A percentile compares a stretch with the other conserved stretches of the same genome.
These are phyloP conservation scores for Charanyca ferruginea DNA, from an alignment of 2,888 invertebrate genomes.

Conservation along the genomic window DNA sequence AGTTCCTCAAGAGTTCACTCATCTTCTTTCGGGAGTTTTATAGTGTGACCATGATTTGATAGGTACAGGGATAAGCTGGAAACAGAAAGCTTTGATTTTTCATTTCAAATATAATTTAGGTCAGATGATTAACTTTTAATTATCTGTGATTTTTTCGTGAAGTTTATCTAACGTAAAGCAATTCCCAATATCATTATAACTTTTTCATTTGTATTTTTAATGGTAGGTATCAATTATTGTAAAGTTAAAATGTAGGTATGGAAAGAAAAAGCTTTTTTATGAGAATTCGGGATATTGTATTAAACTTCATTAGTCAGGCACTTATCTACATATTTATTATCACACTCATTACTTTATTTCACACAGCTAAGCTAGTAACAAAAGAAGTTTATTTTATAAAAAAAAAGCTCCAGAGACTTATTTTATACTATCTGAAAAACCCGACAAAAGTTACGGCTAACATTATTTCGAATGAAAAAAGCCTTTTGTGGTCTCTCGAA, in stretches of 20 bases:
- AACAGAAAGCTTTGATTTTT: background rate
- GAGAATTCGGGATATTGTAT: background rate
- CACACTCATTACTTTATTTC: slow-evolving; percentile 2
- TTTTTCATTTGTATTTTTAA: too few species aligned
- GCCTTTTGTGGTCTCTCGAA: slow-evolving; percentile 37
- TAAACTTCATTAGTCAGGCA: background rate
- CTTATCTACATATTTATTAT: background rate
- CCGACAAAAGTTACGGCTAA: slow-evolving; percentile 47
- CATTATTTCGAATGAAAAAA: slow-evolving; percentile 49
- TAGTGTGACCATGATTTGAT: slow-evolving; percentile 25
- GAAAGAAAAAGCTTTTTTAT: too few species aligned
- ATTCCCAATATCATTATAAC: too few species aligned
- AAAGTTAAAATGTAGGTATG: too few species aligned
- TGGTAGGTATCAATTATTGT: too few species aligned
- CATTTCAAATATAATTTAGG: too few species aligned
- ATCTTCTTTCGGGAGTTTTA: slow-evolving; percentile 58
- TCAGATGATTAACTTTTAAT: too few species aligned
- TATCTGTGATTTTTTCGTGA: too few species aligned
- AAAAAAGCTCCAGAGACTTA: slow-evolving; percentile 20
- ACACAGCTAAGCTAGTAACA: background rate
- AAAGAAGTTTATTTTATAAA: slow-evolving; percentile 10
- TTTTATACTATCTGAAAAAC: slow-evolving; percentile 45
- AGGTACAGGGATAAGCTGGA: background rate
- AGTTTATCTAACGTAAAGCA: too few species aligned
- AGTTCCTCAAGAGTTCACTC: slow-evolving; percentile 69